Evolutionary conservation across 2,113 vertebrate species (phyloP).

Genomic region (Cavia porcellus): DNA sequence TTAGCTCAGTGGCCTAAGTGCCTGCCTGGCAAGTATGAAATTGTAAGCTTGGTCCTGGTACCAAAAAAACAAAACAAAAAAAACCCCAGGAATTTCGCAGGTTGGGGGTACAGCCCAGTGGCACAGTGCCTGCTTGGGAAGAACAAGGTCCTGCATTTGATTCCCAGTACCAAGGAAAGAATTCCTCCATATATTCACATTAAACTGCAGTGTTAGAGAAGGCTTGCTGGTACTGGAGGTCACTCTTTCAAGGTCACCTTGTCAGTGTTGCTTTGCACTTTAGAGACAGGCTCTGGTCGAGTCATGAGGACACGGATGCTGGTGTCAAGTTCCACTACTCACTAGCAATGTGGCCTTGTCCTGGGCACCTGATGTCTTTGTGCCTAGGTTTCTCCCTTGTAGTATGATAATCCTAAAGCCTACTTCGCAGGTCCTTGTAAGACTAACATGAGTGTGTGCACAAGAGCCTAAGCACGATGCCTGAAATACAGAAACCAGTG

Average conservation of each 20-base stretch:
- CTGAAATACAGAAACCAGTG: background rate
- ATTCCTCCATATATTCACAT: background rate
- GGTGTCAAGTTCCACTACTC: background rate
- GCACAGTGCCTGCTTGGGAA: too few relatives aligned
- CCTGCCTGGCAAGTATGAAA: too few relatives aligned
- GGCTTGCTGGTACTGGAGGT: too few relatives aligned
- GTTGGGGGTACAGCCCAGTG: too few relatives aligned
- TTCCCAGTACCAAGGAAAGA: background rate
- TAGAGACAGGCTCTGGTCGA: background rate
- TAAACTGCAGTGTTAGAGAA: background rate
- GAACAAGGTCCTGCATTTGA: too few relatives aligned
- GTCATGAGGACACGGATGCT: background rate
- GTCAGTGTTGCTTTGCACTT: background rate
- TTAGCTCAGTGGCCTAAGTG: too few relatives aligned
- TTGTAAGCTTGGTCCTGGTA: too few relatives aligned
- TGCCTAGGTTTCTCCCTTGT: background rate
- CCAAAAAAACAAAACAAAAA: too few relatives aligned
- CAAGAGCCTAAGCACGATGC: background rate
- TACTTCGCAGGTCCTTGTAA: background rate
- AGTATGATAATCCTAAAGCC: rapidly evolving
- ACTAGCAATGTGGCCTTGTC: background rate
- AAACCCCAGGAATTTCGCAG: too few relatives aligned
- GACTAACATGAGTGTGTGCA: background rate
- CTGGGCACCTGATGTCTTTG: background rate
- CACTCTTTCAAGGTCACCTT: too few relatives aligned